These are phyloP conservation scores for Ptyas mucosa DNA, from an alignment of 2,113 vertebrate genomes.

Conservation along the genomic window DNA sequence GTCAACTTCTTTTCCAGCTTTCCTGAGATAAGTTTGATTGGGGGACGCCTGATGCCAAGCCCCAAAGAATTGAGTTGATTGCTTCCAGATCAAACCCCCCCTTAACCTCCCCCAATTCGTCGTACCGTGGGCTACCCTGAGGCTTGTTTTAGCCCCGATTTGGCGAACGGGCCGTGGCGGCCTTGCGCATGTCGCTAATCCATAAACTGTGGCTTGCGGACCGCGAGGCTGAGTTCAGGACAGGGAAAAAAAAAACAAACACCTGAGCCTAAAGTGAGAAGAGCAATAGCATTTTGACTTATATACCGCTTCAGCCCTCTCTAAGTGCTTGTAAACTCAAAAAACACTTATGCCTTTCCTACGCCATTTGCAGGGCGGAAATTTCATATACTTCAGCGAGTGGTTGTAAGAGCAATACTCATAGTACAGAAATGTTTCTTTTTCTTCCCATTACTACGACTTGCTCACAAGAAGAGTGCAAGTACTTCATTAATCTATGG, in stretches of 20 bases:
- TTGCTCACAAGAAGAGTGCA: not conserved
- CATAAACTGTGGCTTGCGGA: not conserved
- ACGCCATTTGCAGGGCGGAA: accelerated
- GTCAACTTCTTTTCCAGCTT: not conserved
- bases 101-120: not conserved
- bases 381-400: not conserved
- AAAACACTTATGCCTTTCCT: too few species aligned
- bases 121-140: not conserved
- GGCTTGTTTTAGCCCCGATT: not conserved
- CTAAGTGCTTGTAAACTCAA: not conserved
- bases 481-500: not conserved
- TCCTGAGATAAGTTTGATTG: not conserved
- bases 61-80: not conserved
- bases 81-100: not conserved
- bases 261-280: not conserved
- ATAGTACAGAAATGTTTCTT: not conserved
- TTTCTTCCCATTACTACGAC: not conserved
- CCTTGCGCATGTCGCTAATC: not conserved
- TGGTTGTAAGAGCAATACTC: not conserved
- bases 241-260: too few species aligned
- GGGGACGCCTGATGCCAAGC: not conserved
- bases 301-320: too few species aligned
- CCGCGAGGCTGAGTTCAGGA: not conserved
- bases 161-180: not conserved
- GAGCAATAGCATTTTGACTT: too few species aligned